phyloP scores from a whole-genome alignment of 1,140 invertebrate species.

The Chymomyza costata region DNA sequence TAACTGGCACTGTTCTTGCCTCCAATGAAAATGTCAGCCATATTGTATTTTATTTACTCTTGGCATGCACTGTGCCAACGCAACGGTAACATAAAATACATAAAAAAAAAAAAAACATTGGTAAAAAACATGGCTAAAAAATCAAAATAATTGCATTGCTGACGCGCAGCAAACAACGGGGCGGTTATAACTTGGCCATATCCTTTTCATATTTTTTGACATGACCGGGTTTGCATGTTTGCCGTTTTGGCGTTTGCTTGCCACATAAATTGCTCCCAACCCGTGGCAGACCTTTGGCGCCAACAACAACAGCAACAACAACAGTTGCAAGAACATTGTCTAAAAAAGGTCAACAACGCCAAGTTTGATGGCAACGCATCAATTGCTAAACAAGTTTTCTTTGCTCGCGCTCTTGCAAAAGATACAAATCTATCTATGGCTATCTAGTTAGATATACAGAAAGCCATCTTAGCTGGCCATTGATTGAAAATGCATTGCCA shows the following conservation, averaged over 20 bases:
- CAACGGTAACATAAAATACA: constrained; percentile 21
- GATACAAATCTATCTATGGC: too few species aligned
- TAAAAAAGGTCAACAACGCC: constrained; percentile 57
- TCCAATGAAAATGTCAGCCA: constrained; percentile 61
- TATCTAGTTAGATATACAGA: too few species aligned
- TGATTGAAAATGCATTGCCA: constrained; percentile 14
- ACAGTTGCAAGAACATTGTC: constrained; percentile 16
- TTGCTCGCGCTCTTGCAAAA: too few species aligned
- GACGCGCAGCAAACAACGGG: constrained; percentile 34
- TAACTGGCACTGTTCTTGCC: constrained; percentile 23
- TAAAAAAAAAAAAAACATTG: constrained; percentile 1
- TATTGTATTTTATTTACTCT: constrained; percentile 54
- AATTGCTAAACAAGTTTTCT: too few species aligned
- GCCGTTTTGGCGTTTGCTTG: not conserved
- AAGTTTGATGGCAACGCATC: constrained; percentile 2
- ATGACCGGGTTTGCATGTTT: too few species aligned
- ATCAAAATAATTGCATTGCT: constrained; percentile 66
- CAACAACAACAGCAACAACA: not conserved
- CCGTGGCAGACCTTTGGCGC: not conserved
- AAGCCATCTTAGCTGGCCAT: not conserved
- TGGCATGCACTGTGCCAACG: constrained; percentile 43
- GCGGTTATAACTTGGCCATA: not conserved
- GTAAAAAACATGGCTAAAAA: constrained; percentile 37
- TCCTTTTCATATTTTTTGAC: not conserved
- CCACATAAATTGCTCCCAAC: not conserved